Conservation (phyloP, 2,113 vertebrate species). For the Toxotes chatareus region DNA sequence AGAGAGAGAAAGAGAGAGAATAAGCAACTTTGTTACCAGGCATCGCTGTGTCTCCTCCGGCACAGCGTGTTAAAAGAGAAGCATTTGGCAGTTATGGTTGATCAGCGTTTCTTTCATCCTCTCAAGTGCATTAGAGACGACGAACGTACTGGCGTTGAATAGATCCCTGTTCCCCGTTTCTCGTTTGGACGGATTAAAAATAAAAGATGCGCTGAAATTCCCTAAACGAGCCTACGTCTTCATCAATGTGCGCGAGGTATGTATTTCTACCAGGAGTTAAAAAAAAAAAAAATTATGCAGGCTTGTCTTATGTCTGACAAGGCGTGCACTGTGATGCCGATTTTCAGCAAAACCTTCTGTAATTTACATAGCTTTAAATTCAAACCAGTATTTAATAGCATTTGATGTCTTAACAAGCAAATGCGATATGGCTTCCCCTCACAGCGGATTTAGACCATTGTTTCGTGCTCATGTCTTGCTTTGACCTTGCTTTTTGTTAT, state of each 20-base stretch:
- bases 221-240: conserved; percentile 47
- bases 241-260: conserved; percentile 74
- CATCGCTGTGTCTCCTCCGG: conserved; percentile 71
- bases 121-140: conserved; percentile 41
- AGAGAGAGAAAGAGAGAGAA: conserved; percentile 58
- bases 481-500: conserved; percentile 75
- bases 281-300: conserved; percentile 34
- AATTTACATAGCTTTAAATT: conserved; percentile 28
- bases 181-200: conserved; percentile 64
- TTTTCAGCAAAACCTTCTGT: conserved; percentile 18
- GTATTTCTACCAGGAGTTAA: conserved; percentile 49
- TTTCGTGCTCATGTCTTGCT: conserved; percentile 48
- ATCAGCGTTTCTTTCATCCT: conserved; percentile 75
- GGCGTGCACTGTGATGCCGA: conserved; percentile 28
- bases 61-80: conserved; percentile 58
- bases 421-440: conserved; percentile 33
- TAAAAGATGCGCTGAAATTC: conserved; percentile 43
- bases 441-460: conserved; percentile 37
- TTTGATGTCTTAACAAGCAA: conserved; percentile 27
- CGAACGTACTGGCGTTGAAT: conserved; percentile 25
- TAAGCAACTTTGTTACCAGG: conserved; percentile 80
- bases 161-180: conserved; percentile 10
- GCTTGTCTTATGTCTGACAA: conserved; percentile 27
- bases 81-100: conserved; percentile 77
- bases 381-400: conserved; percentile 24